phyloP scores from a whole-genome alignment of 2,113 vertebrate species.

The Sinosuthora webbiana region DNA sequence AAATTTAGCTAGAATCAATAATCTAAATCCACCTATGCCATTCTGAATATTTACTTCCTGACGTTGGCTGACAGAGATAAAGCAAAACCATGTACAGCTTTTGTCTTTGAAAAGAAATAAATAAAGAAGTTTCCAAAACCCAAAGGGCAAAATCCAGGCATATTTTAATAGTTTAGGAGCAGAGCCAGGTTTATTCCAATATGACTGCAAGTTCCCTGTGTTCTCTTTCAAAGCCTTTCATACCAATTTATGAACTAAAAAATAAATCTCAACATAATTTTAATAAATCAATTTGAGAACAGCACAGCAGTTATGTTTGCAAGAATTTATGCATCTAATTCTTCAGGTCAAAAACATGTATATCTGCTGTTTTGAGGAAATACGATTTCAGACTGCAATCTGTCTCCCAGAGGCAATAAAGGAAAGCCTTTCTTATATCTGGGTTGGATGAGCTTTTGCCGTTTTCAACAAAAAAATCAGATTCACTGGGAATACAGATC shows the following conservation, averaged over 20 bases:
- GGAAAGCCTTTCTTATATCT: not conserved
- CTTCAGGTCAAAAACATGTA: not conserved
- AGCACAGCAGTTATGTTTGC: not conserved
- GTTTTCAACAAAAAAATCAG: slow-evolving; percentile 17
- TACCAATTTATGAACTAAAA: not conserved
- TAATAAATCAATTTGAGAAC: not conserved
- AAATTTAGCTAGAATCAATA: not conserved
- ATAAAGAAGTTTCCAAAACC: not conserved
- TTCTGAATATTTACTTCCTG: slow-evolving; percentile 14
- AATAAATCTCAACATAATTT: not conserved
- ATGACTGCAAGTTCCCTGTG: not conserved
- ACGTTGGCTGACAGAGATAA: not conserved
- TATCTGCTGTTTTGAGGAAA: not conserved
- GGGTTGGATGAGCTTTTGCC: not conserved
- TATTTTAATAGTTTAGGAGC: not conserved
- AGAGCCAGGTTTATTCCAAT: not conserved
- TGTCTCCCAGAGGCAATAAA: not conserved
- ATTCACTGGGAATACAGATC: not conserved
- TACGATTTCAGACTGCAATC: not conserved
- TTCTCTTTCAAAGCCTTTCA: not conserved
- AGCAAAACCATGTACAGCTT: not conserved
- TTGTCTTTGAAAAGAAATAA: not conserved
- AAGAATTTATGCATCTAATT: not conserved
- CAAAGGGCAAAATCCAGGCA: slow-evolving; percentile 18
- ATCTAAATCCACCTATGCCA: not conserved